These are phyloP conservation scores for Ancistrus triradiatus DNA, from an alignment of 2,113 vertebrate species.

Conservation along the genomic window DNA sequence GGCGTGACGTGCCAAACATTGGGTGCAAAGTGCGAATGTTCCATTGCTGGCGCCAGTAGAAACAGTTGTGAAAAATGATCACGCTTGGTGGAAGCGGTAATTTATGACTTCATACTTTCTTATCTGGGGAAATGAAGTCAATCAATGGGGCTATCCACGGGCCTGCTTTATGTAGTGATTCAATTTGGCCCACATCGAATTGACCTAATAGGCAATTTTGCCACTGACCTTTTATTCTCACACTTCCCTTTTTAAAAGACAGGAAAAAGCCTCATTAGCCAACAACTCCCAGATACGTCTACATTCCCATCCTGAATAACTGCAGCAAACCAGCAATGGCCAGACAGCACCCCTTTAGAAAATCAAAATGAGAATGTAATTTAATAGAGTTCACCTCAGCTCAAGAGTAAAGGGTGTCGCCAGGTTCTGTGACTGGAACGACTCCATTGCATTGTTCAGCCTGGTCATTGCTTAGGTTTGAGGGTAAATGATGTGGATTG, in stretches of 20 bases:
- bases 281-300: constrained; percentile 34
- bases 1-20: neutral
- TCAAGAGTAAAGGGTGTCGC: too few relatives aligned
- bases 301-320: constrained; percentile 41
- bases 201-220: too few relatives aligned
- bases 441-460: neutral
- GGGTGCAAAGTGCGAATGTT: neutral
- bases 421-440: neutral
- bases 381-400: constrained; percentile 16
- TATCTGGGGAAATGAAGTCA: constrained; percentile 16
- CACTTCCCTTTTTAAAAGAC: neutral
- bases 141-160: neutral
- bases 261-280: constrained; percentile 34
- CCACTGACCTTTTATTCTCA: neutral
- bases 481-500: constrained; percentile 7
- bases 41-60: constrained; percentile 10
- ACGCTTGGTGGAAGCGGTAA: constrained; percentile 8
- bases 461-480: constrained; percentile 6
- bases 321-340: constrained; percentile 49
- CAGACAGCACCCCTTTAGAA: constrained; percentile 51
- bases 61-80: constrained; percentile 28
- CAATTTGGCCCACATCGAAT: neutral
- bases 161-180: neutral
- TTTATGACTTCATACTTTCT: constrained; percentile 26
- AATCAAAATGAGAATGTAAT: too few relatives aligned